phyloP scores from a whole-genome alignment of 2,113 vertebrate genomes.

The Acanthochromis polyacanthus region DNA sequence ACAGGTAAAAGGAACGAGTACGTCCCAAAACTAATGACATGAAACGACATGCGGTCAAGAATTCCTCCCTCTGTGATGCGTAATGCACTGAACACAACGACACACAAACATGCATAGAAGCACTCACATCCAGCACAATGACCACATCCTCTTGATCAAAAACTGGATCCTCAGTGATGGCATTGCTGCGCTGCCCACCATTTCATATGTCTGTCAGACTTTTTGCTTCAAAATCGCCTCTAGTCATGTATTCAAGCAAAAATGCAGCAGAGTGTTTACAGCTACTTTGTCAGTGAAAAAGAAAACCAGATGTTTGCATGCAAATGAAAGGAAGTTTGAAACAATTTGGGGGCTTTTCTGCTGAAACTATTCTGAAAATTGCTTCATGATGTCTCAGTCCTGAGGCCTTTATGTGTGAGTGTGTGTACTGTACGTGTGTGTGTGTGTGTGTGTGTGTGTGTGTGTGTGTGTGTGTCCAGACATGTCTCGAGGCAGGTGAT shows the following conservation, averaged over 20 bases:
- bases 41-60: too few species aligned
- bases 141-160: constrained; percentile 6
- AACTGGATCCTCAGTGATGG: background rate
- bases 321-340: constrained; percentile 56
- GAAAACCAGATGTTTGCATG: constrained; percentile 63
- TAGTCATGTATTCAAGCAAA: constrained; percentile 18
- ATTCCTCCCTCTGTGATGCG: too few species aligned
- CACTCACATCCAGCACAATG: background rate
- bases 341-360: constrained; percentile 46
- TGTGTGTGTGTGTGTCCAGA: constrained; percentile 1
- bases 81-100: too few species aligned
- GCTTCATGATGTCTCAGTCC: constrained; percentile 68
- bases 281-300: constrained; percentile 46
- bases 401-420: constrained; percentile 11
- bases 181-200: background rate
- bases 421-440: background rate
- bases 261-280: constrained; percentile 58
- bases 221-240: constrained; percentile 21
- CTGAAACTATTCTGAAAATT: constrained; percentile 68
- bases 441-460: constrained; percentile 17
- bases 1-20: constrained; percentile 83
- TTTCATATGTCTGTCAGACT: constrained; percentile 19
- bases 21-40: background rate
- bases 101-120: background rate
- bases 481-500: constrained; percentile 53